A percentile compares a stretch with the other conserved stretches of the same genome.
Conservation (phyloP, 1,140 invertebrate genomes). For the Rhynchophorus ferrugineus region DNA sequence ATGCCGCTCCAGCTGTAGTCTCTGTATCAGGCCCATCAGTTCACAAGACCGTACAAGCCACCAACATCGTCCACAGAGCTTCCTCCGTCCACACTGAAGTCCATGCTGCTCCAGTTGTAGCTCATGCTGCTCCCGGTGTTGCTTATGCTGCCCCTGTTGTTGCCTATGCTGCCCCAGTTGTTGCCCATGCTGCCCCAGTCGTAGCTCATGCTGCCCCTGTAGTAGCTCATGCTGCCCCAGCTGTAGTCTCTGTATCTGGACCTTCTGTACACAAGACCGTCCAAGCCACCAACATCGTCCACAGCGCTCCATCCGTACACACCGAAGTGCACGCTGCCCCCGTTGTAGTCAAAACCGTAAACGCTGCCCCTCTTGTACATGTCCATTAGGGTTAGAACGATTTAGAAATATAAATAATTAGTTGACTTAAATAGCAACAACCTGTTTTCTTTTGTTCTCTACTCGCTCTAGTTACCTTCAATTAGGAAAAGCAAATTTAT, state of each 20-base stretch:
- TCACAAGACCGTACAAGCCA: not conserved
- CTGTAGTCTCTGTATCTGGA: constrained; percentile 18
- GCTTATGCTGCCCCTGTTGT: constrained; percentile 8
- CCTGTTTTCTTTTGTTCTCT: too few relatives aligned
- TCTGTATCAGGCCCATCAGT: constrained; percentile 3
- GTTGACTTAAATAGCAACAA: not conserved
- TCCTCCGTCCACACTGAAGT: constrained; percentile 32
- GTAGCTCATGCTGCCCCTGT: constrained; percentile 7
- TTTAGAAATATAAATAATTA: not conserved
- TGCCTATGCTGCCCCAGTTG: constrained; percentile 42
- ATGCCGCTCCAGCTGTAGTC: constrained; percentile 39
- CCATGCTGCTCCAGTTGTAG: constrained; percentile 27
- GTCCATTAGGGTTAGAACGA: constrained; percentile 16
- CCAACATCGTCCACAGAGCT: constrained; percentile 1
- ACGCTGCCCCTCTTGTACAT: constrained; percentile 35
- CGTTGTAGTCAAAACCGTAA: constrained; percentile 38
- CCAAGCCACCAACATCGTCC: not conserved
- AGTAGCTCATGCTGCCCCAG: constrained; percentile 40
- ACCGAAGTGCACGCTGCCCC: constrained; percentile 24
- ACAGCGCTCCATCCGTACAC: constrained; percentile 23
- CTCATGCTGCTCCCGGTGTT: constrained; percentile 33
- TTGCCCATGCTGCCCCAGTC: constrained; percentile 24
- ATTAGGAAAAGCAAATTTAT: too few relatives aligned
- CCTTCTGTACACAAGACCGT: not conserved
- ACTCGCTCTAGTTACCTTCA: too few relatives aligned